phyloP scores from a whole-genome alignment of 2,888 invertebrate species.

The Urechis unicinctus region DNA sequence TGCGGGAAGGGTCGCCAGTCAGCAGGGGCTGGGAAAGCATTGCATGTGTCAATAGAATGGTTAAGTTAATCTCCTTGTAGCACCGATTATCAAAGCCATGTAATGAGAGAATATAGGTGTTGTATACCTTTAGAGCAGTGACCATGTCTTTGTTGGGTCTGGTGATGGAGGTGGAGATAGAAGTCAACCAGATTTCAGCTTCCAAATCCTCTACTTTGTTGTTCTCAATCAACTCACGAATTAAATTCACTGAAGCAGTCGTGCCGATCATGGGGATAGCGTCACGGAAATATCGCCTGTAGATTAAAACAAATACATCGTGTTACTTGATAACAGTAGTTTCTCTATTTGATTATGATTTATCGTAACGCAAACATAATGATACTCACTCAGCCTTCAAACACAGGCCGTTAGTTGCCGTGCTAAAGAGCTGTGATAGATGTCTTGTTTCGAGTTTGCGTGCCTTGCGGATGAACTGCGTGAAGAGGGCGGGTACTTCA shows the following conservation, averaged over 20 bases:
- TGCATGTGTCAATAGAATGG: too few relatives aligned
- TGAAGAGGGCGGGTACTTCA: too few relatives aligned
- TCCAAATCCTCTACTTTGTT: too few relatives aligned
- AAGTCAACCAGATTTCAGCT: too few relatives aligned
- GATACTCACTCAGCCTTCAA: too few relatives aligned
- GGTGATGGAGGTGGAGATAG: too few relatives aligned
- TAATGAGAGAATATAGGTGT: background rate
- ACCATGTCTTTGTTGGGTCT: background rate
- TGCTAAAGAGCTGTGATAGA: too few relatives aligned
- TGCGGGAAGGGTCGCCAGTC: slow-evolving; percentile 37
- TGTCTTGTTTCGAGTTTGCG: too few relatives aligned
- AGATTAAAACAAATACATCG: too few relatives aligned
- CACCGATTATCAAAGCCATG: background rate
- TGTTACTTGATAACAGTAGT: background rate
- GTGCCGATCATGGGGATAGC: slow-evolving; percentile 82
- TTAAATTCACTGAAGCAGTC: slow-evolving; percentile 71
- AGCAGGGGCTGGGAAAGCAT: slow-evolving; percentile 13
- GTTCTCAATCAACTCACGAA: slow-evolving; percentile 55
- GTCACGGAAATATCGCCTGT: slow-evolving; percentile 71
- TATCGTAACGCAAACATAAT: too few relatives aligned
- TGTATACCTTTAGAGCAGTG: background rate
- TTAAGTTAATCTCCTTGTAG: background rate
- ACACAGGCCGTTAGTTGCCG: too few relatives aligned
- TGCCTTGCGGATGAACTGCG: too few relatives aligned
- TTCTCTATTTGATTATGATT: background rate